Evolutionary conservation across 2,113 vertebrate species (phyloP).

Genomic region (Xerus inauris): DNA sequence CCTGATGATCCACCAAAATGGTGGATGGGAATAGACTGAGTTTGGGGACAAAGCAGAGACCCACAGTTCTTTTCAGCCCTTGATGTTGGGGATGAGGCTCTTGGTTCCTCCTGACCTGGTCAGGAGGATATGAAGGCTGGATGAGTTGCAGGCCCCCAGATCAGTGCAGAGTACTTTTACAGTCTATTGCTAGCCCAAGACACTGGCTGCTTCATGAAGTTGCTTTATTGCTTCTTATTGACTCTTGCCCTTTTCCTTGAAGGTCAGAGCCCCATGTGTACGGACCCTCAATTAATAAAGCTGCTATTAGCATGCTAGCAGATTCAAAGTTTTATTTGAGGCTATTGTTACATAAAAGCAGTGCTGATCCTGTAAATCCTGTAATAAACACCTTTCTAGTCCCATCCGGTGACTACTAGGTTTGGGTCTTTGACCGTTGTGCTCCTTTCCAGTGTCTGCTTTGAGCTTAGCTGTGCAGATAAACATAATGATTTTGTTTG

Average conservation of each 20-base stretch:
- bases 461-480: neutral
- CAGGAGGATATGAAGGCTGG: neutral
- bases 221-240: neutral
- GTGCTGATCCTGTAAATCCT: neutral
- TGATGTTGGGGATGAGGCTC: neutral
- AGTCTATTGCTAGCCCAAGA: neutral
- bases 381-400: neutral
- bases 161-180: neutral
- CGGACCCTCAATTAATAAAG: neutral
- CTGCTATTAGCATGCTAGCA: neutral
- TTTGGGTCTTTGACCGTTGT: neutral
- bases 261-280: neutral
- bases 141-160: neutral
- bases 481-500: neutral
- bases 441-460: neutral
- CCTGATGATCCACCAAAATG: neutral
- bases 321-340: neutral
- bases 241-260: neutral
- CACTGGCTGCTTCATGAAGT: neutral
- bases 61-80: neutral
- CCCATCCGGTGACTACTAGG: neutral
- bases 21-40: neutral
- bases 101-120: neutral
- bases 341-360: neutral
- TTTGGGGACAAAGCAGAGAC: neutral